These are phyloP conservation scores for Tinea semifulvella DNA, from an alignment of 2,888 invertebrate genomes.

Conservation along the genomic window DNA sequence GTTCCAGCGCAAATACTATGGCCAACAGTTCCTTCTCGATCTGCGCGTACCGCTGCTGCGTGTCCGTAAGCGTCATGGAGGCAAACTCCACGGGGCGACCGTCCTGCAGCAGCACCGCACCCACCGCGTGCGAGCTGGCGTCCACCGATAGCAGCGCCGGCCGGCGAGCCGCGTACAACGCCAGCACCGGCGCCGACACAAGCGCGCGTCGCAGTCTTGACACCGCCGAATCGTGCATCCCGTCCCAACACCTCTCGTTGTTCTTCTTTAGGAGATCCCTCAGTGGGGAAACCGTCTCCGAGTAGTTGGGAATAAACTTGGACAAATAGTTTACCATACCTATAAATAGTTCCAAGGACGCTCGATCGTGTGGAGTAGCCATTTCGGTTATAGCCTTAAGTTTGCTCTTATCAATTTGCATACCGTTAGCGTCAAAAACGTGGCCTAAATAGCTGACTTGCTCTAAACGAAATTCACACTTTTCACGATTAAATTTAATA, in stretches of 20 bases:
- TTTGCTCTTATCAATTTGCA: slow-evolving; percentile 15
- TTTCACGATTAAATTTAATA: slow-evolving; percentile 19
- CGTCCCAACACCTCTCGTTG: slow-evolving; percentile 4
- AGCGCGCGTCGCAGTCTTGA: neutral
- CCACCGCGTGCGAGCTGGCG: slow-evolving; percentile 19
- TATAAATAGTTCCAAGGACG: slow-evolving; percentile 1
- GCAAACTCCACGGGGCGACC: slow-evolving; percentile 21
- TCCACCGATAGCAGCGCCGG: slow-evolving; percentile 22
- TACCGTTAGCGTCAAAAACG: slow-evolving; percentile 10
- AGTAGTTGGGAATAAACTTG: slow-evolving; percentile 20
- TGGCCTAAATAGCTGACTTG: slow-evolving; percentile 18
- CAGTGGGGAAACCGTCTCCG: slow-evolving; percentile 4
- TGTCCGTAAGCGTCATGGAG: slow-evolving; percentile 20
- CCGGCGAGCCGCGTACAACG: neutral
- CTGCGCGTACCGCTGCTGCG: slow-evolving; percentile 22
- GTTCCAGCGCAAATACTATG: slow-evolving; percentile 24
- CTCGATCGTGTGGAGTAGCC: neutral
- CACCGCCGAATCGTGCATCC: neutral
- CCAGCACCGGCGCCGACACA: neutral
- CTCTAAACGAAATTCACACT: slow-evolving; percentile 17
- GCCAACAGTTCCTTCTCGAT: slow-evolving; percentile 27
- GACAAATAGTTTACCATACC: slow-evolving; percentile 15
- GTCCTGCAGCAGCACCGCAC: slow-evolving; percentile 19
- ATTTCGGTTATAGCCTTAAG: slow-evolving; percentile 15
- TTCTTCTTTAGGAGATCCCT: slow-evolving; percentile 6